Percentiles rank a stretch among this genome's conserved stretches.
Conservation (phyloP, 2,797 vertebrate species). For the Sparidentex hasta region DNA sequence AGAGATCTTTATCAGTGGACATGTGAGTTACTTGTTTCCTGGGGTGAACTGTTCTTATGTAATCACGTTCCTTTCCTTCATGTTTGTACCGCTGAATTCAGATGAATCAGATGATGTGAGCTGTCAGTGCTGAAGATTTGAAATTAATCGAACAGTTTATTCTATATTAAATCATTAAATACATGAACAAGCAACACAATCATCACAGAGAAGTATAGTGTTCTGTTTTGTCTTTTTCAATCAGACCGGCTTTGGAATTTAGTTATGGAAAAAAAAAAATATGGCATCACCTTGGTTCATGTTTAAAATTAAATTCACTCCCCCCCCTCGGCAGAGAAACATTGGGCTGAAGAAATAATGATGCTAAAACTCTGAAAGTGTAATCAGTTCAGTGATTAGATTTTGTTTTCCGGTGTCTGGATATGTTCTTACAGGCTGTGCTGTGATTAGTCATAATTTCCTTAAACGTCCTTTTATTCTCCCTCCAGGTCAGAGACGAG, state of each 20-base stretch:
- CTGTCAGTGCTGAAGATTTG: conserved; percentile 1
- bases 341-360: conserved; percentile 12
- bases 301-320: background rate
- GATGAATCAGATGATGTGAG: background rate
- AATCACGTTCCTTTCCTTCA: background rate
- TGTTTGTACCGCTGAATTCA: background rate
- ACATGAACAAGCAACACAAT: background rate
- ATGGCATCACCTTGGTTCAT: background rate
- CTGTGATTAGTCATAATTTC: background rate
- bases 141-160: too few relatives aligned
- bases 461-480: background rate
- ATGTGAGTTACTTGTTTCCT: conserved; percentile 86
- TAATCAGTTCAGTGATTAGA: conserved; percentile 15
- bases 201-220: background rate
- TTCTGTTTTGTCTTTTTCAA: background rate
- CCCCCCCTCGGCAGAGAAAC: background rate
- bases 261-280: conserved; percentile 26
- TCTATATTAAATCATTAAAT: conserved; percentile 5
- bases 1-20: conserved; percentile 93
- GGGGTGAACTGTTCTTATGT: background rate
- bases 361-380: conserved; percentile 3
- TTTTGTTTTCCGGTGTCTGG: background rate
- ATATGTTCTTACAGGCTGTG: background rate
- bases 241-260: conserved; percentile 13
- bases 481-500: conserved; percentile 91